Conservation (phyloP, 1,140 invertebrate species). For the Philopotamus ludificatus region DNA sequence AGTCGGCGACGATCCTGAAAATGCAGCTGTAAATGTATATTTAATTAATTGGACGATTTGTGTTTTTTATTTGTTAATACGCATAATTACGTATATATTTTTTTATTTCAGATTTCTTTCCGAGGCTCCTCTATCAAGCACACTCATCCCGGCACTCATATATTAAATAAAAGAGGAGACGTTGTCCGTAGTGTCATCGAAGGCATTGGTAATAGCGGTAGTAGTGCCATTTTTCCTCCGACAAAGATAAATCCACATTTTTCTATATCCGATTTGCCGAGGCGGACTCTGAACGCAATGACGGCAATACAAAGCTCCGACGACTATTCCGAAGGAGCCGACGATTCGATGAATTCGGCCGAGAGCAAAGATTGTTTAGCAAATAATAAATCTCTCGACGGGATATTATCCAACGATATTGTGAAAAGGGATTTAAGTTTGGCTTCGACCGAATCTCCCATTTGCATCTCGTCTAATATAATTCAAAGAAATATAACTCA, state of each 20-base stretch:
- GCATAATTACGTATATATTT: too few relatives aligned
- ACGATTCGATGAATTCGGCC: constrained; percentile 32
- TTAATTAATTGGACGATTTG: constrained; percentile 9
- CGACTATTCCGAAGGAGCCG: constrained; percentile 30
- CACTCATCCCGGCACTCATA: neutral
- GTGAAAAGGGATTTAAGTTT: constrained; percentile 27
- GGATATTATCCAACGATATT: constrained; percentile 26
- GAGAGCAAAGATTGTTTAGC: constrained; percentile 29
- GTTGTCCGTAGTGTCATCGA: constrained; percentile 37
- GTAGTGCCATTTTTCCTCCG: constrained; percentile 10
- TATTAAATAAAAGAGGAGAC: constrained; percentile 18
- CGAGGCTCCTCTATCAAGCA: constrained; percentile 20
- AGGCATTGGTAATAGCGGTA: constrained; percentile 32
- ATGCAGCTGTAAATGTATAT: constrained; percentile 31
- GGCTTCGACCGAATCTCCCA: constrained; percentile 14
- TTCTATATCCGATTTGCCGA: constrained; percentile 30
- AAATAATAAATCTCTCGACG: constrained; percentile 30
- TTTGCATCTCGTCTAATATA: constrained; percentile 25
- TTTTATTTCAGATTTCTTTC: constrained; percentile 34
- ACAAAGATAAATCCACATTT: constrained; percentile 27
- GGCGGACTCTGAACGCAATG: constrained; percentile 11
- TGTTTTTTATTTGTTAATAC: neutral
- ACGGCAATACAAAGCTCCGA: constrained; percentile 34
- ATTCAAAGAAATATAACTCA: constrained; percentile 35
- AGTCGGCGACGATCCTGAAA: constrained; percentile 45